A percentile compares a stretch with the other conserved stretches of the same genome.
phyloP scores from a whole-genome alignment of 2,113 vertebrate species.

The Illadopsis cleaveri region DNA sequence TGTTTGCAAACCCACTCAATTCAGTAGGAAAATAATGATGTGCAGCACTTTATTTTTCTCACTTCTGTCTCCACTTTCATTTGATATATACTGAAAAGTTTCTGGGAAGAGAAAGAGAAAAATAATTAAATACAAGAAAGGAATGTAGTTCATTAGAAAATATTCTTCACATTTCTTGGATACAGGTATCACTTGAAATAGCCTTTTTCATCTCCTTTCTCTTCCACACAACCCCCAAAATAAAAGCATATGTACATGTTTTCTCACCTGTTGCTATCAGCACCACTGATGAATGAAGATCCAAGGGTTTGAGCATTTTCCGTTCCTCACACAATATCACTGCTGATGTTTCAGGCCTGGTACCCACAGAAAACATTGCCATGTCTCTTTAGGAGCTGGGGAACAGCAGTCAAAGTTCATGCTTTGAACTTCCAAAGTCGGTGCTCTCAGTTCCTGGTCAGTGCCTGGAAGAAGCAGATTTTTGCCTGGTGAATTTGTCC shows the following conservation, averaged over 20 bases:
- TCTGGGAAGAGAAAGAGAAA: neutral
- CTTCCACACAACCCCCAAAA: neutral
- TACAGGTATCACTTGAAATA: neutral
- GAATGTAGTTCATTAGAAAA: neutral
- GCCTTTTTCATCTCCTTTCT: neutral
- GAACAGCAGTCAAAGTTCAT: neutral
- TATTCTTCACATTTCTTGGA: neutral
- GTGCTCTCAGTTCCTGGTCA: neutral
- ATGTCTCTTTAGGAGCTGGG: neutral
- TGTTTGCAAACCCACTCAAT: neutral
- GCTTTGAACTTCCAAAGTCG: neutral
- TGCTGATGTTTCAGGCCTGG: neutral
- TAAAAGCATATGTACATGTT: neutral
- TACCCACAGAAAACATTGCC: neutral
- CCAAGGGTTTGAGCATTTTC: neutral
- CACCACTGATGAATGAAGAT: neutral
- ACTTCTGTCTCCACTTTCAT: neutral
- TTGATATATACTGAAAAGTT: neutral
- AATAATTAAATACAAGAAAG: neutral
- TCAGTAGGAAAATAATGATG: neutral
- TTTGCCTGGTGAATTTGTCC: neutral
- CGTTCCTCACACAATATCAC: rapidly evolving
- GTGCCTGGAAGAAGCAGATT: neutral
- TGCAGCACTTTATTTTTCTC: neutral
- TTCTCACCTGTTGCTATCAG: neutral